Evolutionary conservation across 2,113 vertebrate species (phyloP).

Genomic region (Pygathrix nemaeus): DNA sequence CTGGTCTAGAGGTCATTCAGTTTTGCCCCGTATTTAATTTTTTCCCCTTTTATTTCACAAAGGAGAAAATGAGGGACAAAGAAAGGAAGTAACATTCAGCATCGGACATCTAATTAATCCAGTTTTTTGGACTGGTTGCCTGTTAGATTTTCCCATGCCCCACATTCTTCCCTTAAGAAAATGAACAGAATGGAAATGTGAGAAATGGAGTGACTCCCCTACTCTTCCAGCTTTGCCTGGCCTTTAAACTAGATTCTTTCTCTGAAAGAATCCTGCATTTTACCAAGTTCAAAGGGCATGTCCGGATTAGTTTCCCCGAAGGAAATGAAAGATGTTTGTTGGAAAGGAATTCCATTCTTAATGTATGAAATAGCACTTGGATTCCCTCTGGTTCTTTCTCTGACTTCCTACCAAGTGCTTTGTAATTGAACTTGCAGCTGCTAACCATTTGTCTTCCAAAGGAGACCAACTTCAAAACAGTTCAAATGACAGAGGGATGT

Average conservation of each 20-base stretch:
- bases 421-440: slow-evolving; percentile 71
- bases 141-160: background rate
- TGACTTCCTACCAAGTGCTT: slow-evolving; percentile 52
- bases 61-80: slow-evolving; percentile 15
- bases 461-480: slow-evolving; percentile 50
- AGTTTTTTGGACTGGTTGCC: background rate
- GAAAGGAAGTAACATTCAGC: background rate
- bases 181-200: background rate
- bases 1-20: background rate
- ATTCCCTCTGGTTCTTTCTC: slow-evolving; percentile 35
- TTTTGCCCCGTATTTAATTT: background rate
- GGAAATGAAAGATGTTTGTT: slow-evolving; percentile 60
- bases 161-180: background rate
- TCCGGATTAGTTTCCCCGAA: slow-evolving; percentile 23
- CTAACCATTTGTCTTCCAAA: slow-evolving; percentile 70
- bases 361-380: slow-evolving; percentile 50
- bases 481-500: slow-evolving; percentile 58
- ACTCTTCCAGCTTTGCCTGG: background rate
- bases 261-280: background rate
- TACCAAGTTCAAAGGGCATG: slow-evolving; percentile 49
- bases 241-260: slow-evolving; percentile 42
- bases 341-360: slow-evolving; percentile 62
- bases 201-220: slow-evolving; percentile 16
- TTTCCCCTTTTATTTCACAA: slow-evolving; percentile 11
- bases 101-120: background rate